Conservation (phyloP, 2,797 vertebrate genomes). For the Hydrocynus forskahlii region DNA sequence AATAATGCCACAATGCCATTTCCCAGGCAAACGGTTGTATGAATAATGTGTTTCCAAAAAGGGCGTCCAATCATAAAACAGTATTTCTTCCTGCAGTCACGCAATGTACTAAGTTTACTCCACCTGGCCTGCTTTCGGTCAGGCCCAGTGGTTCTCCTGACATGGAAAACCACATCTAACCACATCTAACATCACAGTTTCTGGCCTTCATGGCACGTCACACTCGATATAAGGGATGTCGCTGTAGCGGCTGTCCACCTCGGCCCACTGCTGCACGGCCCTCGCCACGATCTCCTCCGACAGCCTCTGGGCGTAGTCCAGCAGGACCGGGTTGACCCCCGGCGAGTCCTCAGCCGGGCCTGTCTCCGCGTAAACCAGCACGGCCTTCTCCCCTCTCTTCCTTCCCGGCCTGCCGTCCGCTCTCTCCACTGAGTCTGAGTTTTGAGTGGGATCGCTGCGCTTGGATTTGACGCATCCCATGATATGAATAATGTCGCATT, state of each 20-base stretch:
- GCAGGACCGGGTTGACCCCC: conserved; percentile 71
- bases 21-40: conserved; percentile 3
- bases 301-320: conserved; percentile 89
- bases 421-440: conserved; percentile 67
- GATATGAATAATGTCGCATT: conserved; percentile 72
- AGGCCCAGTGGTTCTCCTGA: not conserved
- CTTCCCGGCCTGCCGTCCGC: conserved; percentile 60
- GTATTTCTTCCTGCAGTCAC: not conserved
- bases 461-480: conserved; percentile 99
- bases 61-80: not conserved
- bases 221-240: conserved; percentile 97
- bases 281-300: conserved; percentile 88
- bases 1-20: not conserved
- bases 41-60: conserved; percentile 22
- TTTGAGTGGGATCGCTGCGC: conserved; percentile 75
- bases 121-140: not conserved
- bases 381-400: conserved; percentile 72
- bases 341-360: conserved; percentile 58
- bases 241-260: conserved; percentile 87
- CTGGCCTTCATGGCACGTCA: conserved; percentile 80
- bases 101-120: not conserved
- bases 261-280: conserved; percentile 90
- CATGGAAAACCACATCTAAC: not conserved
- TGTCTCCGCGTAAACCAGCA: conserved; percentile 68
- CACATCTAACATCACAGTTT: not conserved